These are phyloP conservation scores for Paragorgia papillata DNA, from an alignment of 92 coral and sea anemone genomes.

Conservation along the genomic window DNA sequence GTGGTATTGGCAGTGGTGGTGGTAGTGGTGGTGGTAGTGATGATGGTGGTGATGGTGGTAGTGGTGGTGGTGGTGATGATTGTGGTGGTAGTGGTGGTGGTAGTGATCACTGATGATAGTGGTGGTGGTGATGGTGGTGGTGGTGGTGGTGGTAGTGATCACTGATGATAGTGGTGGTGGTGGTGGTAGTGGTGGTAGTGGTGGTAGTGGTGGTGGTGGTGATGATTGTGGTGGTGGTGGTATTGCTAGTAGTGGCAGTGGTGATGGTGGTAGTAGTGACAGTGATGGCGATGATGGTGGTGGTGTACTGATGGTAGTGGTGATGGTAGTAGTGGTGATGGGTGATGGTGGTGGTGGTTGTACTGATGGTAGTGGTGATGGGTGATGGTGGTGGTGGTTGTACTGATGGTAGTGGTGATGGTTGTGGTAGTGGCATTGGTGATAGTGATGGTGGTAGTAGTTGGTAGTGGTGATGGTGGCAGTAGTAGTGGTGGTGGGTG, in stretches of 20 bases:
- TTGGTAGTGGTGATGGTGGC: constrained; percentile 58
- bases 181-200: neutral
- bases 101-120: neutral
- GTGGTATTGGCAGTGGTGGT: neutral
- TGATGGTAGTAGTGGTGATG: too few species aligned
- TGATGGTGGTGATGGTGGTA: neutral
- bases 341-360: too few species aligned
- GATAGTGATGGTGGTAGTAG: too few species aligned
- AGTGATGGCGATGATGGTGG: neutral
- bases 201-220: neutral
- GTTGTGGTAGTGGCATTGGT: too few species aligned
- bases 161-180: neutral
- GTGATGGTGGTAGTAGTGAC: too few species aligned
- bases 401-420: too few species aligned
- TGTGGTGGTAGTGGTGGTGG: too few species aligned
- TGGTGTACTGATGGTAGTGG: too few species aligned
- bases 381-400: too few species aligned
- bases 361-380: too few species aligned
- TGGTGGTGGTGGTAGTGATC: neutral
- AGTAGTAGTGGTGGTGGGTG: constrained; percentile 69
- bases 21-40: neutral
- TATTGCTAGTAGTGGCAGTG: too few species aligned
- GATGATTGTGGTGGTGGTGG: neutral
- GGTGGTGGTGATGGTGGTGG: neutral
- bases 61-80: neutral